phyloP scores from a whole-genome alignment of 2,888 invertebrate genomes.

The Willowsia nigromaculata region DNA sequence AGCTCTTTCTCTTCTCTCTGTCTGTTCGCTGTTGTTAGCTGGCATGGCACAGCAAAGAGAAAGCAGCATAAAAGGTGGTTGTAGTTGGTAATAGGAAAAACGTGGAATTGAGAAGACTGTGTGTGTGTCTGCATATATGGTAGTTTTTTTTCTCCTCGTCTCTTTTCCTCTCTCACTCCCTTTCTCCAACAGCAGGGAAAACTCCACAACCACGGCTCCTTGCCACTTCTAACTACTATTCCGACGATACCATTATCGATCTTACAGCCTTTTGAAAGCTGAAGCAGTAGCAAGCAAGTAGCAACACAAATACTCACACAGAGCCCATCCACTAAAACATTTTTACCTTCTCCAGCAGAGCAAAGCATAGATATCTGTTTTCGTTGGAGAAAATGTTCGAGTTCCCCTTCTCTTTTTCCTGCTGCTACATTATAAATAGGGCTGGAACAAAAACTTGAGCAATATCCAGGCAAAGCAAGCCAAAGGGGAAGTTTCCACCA shows the following conservation, averaged over 20 bases:
- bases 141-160: slow-evolving; percentile 5
- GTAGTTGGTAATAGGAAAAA: neutral
- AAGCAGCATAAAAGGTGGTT: neutral
- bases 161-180: slow-evolving; percentile 41
- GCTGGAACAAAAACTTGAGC: slow-evolving; percentile 33
- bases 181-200: neutral
- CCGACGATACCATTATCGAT: slow-evolving; percentile 50
- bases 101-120: slow-evolving; percentile 16
- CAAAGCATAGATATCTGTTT: neutral
- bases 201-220: neutral
- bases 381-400: slow-evolving; percentile 28
- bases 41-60: slow-evolving; percentile 14
- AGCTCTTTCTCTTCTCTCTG: slow-evolving; percentile 41
- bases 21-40: neutral
- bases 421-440: slow-evolving; percentile 57
- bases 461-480: slow-evolving; percentile 33
- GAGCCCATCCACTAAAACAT: neutral
- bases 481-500: slow-evolving; percentile 45
- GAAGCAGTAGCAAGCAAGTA: neutral
- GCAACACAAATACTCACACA: neutral
- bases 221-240: neutral
- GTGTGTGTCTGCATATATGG: neutral
- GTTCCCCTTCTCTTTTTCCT: slow-evolving; percentile 37
- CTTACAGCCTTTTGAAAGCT: slow-evolving; percentile 7
- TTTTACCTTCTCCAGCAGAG: slow-evolving; percentile 40